A percentile compares a stretch with the other conserved stretches of the same genome.
These are phyloP conservation scores for Ellobium chinense DNA, from an alignment of 2,888 invertebrate genomes.

Conservation along the genomic window DNA sequence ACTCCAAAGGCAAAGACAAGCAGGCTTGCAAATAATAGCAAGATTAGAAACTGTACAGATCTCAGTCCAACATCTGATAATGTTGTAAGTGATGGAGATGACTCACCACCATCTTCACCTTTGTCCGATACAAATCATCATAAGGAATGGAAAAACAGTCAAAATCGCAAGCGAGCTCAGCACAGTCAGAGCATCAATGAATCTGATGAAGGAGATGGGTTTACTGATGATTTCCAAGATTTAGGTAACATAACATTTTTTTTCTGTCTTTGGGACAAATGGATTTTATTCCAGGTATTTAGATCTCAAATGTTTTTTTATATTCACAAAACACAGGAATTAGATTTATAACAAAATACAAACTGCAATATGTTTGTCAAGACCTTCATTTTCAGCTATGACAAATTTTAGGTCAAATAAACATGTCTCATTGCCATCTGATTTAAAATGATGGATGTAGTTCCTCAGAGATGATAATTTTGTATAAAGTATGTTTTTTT, in stretches of 20 bases:
- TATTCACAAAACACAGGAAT: no score
- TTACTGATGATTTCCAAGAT: not conserved
- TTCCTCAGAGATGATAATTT: no score
- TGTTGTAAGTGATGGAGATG: not conserved
- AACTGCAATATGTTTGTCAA: no score
- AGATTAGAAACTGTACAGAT: not conserved
- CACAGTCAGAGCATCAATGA: constrained; percentile 19
- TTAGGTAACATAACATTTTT: constrained; percentile 17
- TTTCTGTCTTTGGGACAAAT: no score
- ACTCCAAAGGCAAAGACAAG: constrained; percentile 54
- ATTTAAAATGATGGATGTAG: no score
- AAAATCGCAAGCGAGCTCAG: constrained; percentile 17
- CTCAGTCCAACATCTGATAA: not conserved
- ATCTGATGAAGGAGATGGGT: not conserved
- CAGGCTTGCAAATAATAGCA: not conserved
- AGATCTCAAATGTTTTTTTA: no score
- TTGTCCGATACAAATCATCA: constrained; percentile 44
- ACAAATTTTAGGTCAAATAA: no score
- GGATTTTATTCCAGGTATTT: no score
- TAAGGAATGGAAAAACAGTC: constrained; percentile 18
- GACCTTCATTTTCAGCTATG: no score
- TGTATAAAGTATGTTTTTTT: no score
- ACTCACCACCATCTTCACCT: constrained; percentile 28
- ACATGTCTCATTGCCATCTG: no score
- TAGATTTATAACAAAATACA: no score